phyloP scores from a whole-genome alignment of 2,888 invertebrate species.

The Chloromyia formosa region DNA sequence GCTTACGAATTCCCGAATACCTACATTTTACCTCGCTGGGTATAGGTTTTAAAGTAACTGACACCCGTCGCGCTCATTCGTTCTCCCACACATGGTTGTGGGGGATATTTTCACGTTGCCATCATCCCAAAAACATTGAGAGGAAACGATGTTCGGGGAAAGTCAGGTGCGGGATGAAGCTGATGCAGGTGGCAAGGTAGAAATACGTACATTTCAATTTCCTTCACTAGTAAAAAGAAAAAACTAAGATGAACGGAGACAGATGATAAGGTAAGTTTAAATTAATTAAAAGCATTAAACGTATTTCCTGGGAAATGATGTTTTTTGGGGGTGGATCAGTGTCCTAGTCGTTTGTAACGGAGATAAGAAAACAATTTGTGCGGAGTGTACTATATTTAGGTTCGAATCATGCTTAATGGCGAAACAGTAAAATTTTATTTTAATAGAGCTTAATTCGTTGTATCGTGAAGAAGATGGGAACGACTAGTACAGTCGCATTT shows the following conservation, averaged over 20 bases:
- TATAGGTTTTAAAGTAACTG: conserved; percentile 27
- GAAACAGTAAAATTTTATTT: conserved; percentile 29
- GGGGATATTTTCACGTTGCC: conserved; percentile 35
- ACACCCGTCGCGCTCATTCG: conserved; percentile 31
- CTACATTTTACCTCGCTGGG: neutral
- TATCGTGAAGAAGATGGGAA: too few relatives aligned
- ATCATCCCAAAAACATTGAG: conserved; percentile 30
- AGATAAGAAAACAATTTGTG: conserved; percentile 46
- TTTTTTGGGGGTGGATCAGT: conserved; percentile 9
- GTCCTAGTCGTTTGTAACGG: conserved; percentile 12
- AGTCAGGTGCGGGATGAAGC: conserved; percentile 4
- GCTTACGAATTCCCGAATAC: neutral
- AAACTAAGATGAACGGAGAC: conserved; percentile 35
- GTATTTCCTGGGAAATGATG: conserved; percentile 43
- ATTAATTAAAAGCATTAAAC: conserved; percentile 49
- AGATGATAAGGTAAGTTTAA: conserved; percentile 48
- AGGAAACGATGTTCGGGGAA: neutral
- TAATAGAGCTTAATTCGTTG: conserved; percentile 7
- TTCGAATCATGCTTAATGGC: conserved; percentile 41
- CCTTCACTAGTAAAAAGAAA: neutral
- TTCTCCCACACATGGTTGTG: neutral
- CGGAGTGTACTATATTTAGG: conserved; percentile 40
- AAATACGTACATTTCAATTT: neutral
- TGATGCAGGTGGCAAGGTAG: neutral
- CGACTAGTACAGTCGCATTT: too few relatives aligned